Percentiles rank a stretch among this genome's conserved stretches.
Evolutionary conservation across 2,888 invertebrate species (phyloP).

Genomic region (Doris montereyensis): DNA sequence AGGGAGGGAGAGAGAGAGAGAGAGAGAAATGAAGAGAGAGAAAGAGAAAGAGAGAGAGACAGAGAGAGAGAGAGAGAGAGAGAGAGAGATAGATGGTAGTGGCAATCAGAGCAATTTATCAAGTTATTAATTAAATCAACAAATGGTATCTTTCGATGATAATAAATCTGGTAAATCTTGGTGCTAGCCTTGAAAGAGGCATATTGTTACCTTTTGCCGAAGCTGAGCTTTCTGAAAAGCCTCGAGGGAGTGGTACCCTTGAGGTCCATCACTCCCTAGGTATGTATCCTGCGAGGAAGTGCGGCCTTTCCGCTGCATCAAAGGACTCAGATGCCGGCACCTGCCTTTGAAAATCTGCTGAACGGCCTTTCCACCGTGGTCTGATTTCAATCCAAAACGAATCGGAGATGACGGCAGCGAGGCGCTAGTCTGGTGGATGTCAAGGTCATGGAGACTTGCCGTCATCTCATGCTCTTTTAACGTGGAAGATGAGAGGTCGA

Average conservation of each 20-base stretch:
- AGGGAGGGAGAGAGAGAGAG: neutral
- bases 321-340: slow-evolving; percentile 64
- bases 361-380: slow-evolving; percentile 47
- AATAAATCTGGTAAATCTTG: no score
- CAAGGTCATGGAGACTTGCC: slow-evolving; percentile 44
- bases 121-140: neutral
- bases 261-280: neutral
- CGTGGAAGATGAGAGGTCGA: no score
- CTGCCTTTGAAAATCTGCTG: slow-evolving; percentile 59
- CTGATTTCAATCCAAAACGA: slow-evolving; percentile 51
- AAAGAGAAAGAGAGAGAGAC: neutral
- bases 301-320: slow-evolving; percentile 60
- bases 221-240: slow-evolving; percentile 71
- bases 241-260: slow-evolving; percentile 64
- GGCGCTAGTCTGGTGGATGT: slow-evolving; percentile 59
- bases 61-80: slow-evolving; percentile 4
- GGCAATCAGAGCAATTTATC: neutral
- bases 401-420: slow-evolving; percentile 70
- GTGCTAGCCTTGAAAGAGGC: no score
- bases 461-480: no score
- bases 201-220: slow-evolving; percentile 70
- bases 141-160: neutral
- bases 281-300: neutral
- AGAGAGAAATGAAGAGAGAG: neutral
- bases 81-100: neutral